phyloP scores from a whole-genome alignment of 2,113 vertebrate species.

The Lichenostomus cassidix region DNA sequence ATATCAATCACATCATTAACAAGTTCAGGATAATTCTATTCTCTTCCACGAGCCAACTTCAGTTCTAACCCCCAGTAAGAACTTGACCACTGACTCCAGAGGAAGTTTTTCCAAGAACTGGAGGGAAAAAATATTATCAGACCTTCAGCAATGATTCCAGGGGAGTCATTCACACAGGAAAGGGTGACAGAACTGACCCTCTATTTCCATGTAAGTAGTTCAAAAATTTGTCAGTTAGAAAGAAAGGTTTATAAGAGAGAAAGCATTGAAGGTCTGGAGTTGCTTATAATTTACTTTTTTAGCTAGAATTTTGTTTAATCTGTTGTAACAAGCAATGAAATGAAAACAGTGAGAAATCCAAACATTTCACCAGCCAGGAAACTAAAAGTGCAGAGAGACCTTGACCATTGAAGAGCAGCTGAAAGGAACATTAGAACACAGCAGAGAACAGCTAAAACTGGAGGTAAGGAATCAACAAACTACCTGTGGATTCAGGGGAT shows the following conservation, averaged over 20 bases:
- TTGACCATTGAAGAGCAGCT: not conserved
- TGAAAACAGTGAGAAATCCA: not conserved
- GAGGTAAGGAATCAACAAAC: not conserved
- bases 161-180: not conserved
- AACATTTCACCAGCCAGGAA: not conserved
- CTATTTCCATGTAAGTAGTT: not conserved
- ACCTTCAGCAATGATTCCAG: not conserved
- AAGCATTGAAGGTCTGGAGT: not conserved
- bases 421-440: not conserved
- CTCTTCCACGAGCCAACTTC: not conserved
- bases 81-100: not conserved
- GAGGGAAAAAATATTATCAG: not conserved
- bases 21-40: not conserved
- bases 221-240: not conserved
- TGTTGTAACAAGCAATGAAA: not conserved
- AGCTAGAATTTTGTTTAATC: not conserved
- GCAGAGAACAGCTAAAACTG: not conserved
- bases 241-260: not conserved
- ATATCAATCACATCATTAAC: not conserved
- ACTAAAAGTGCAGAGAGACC: not conserved
- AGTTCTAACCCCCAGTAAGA: not conserved
- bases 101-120: not conserved
- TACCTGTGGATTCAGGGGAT: not conserved
- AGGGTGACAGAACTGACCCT: not conserved
- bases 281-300: not conserved